These are phyloP conservation scores for Campylorhamphus procurvoides DNA, from an alignment of 2,113 vertebrate species.

Conservation along the genomic window DNA sequence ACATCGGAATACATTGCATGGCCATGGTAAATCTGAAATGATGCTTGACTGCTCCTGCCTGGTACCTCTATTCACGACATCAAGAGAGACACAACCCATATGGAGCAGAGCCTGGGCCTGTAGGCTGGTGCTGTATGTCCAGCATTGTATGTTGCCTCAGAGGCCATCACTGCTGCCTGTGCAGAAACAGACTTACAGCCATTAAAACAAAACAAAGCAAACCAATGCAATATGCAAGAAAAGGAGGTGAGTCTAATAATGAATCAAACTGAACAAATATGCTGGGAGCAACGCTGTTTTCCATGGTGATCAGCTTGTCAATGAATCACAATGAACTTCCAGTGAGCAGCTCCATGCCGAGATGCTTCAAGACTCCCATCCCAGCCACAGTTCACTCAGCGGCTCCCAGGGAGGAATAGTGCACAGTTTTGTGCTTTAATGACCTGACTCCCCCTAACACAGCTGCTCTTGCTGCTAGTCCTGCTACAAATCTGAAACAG, in stretches of 20 bases:
- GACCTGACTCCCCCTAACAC: background rate
- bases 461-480: background rate
- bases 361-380: background rate
- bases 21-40: background rate
- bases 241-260: background rate
- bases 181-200: background rate
- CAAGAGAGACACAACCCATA: background rate
- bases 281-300: background rate
- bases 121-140: background rate
- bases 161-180: background rate
- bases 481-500: slow-evolving; percentile 14
- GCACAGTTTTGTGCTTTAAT: background rate
- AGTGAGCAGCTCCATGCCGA: background rate
- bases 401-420: background rate
- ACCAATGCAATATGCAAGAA: background rate
- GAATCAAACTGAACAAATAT: background rate
- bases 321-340: background rate
- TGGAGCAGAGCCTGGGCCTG: background rate
- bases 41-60: background rate
- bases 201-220: background rate
- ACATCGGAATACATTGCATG: background rate
- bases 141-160: background rate
- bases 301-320: background rate
- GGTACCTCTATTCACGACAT: background rate
- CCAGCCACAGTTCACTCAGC: background rate